Percentiles rank a stretch among this genome's conserved stretches.
Evolutionary conservation across 2,113 vertebrate species (phyloP).

Genomic region (Clarias magur): DNA sequence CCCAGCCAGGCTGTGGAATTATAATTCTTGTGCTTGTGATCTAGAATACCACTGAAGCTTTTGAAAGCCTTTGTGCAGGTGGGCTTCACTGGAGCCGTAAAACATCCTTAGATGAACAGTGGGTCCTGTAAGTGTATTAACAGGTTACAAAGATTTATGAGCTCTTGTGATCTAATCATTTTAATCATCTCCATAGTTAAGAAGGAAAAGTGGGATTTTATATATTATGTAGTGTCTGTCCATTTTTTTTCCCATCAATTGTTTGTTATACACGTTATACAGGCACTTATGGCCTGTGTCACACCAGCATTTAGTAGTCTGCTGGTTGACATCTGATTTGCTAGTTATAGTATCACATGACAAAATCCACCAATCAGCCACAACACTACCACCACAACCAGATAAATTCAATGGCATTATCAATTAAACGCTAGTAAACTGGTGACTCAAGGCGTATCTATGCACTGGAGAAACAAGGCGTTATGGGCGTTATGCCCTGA

Average conservation of each 20-base stretch:
- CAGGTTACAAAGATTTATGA: background rate
- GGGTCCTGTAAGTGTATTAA: background rate
- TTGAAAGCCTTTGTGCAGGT: background rate
- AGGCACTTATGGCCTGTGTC: too few species aligned
- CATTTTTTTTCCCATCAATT: background rate
- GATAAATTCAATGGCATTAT: too few species aligned
- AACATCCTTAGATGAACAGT: background rate
- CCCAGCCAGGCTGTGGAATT: background rate
- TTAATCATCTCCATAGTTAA: background rate
- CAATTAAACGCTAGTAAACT: too few species aligned
- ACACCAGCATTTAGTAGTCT: background rate
- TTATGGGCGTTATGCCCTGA: too few species aligned
- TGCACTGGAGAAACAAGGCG: too few species aligned
- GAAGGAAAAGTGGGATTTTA: background rate
- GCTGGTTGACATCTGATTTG: background rate
- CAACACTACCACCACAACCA: too few species aligned
- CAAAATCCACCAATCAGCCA: too few species aligned
- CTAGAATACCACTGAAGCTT: background rate
- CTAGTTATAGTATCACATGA: background rate
- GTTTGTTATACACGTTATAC: background rate
- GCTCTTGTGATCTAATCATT: background rate
- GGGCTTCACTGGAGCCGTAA: background rate
- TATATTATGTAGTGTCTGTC: background rate
- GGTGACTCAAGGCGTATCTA: too few species aligned
- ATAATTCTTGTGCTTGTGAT: background rate